Conservation (phyloP, 2,113 vertebrate species). For the Onychostoma macrolepis region DNA sequence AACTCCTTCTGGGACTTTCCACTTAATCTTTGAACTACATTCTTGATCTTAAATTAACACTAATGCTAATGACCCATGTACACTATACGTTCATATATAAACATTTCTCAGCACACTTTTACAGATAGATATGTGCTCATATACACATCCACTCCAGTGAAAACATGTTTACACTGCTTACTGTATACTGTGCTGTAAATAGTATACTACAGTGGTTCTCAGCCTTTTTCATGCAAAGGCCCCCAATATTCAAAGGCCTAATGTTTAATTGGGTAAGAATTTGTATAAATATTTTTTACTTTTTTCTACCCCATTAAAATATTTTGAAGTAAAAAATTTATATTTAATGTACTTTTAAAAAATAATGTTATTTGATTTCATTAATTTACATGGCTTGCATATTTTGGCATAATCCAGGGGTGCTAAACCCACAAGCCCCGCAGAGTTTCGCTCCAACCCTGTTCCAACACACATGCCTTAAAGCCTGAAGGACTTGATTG, state of each 20-base stretch:
- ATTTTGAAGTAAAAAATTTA: not conserved
- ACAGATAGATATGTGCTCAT: not conserved
- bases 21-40: not conserved
- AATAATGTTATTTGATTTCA: not conserved
- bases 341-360: not conserved
- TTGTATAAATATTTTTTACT: not conserved
- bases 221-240: not conserved
- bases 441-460: too few species aligned
- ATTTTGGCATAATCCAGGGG: not conserved
- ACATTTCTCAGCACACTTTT: not conserved
- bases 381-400: not conserved
- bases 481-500: too few species aligned
- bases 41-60: not conserved
- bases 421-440: too few species aligned
- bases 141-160: not conserved
- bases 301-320: not conserved
- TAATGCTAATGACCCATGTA: too few species aligned
- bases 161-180: not conserved
- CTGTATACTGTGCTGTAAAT: not conserved
- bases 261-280: not conserved
- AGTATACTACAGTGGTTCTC: not conserved
- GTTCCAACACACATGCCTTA: too few species aligned
- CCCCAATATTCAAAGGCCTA: not conserved
- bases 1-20: not conserved
- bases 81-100: not conserved